Base-by-base conservation (phyloP, 2,113 vertebrate genomes). In the Carassius auratus region DNA sequence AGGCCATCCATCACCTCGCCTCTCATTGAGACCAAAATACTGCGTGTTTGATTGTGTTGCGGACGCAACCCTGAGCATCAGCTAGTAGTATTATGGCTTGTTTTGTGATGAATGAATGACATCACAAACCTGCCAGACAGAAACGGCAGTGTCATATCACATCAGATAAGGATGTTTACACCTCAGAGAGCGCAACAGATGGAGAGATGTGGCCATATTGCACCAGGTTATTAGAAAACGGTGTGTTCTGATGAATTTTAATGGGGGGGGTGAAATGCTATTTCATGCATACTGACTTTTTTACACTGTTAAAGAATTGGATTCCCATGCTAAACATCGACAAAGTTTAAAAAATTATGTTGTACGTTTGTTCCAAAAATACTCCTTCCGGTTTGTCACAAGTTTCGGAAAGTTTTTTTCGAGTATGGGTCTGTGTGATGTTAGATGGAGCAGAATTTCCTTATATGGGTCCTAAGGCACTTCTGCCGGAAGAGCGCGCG, bases 1-100 rank as follows among this genome's bases (percentile, higher is more conserved):
- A 45, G 48, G 66, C 71, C 55, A 86, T 74, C 33, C 66, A 83
- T 85, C 79, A 85, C 33, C 68, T 38, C 48, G 14, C 77, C n/a
- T 50, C 74, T 64, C 64, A 38, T 55, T 50, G 23, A 69, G 59
- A 81, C 68, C 76, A 52, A 30, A 21, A 45, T 42, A 84, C 33
- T 52, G 62, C 21, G 38, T 30, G 50, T 69, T 10, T 69, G 57
- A 30, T 57, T 52, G 81, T 21, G 82, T 38, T 36, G 36, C 5
- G n/a, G 38, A 26, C 23, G 1, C 42, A 68, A 62, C 79, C 15
- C 59, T 52, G 8, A 33, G 61, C 42, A 12, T 81, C 61, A 81
- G 61, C 79, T 42, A 68, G 42, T 50, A 15, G n/a, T 61, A 10
- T 80, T 23, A 15, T 2, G 8, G 23, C 62, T 52, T 33, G 42